Base-by-base conservation (phyloP, 2,888 invertebrate genomes). In the Eupeodes luniger region DNA sequence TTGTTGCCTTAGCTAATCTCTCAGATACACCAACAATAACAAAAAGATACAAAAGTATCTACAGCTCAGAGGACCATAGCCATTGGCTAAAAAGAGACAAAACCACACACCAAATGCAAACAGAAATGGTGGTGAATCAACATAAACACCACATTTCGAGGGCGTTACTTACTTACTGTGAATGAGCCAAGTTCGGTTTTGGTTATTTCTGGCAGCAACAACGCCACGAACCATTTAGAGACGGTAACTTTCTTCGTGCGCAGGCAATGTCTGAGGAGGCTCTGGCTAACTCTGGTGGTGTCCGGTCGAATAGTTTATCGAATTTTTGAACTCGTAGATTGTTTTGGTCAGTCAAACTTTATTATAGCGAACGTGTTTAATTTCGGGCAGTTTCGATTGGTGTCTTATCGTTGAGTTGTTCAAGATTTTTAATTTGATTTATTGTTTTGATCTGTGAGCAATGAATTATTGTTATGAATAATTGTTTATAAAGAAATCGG, bases 181-280 rank as follows among this genome's bases (percentile, higher is more conserved):
- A 87, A 87, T 84, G 83, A 27, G 64, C 61, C 83, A 70, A 49
- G 27, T 51, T 55, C 61, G 70, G 70, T 74, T 51, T 55, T 55
- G 70, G 70, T 74, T 84, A 81, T 84, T 84, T 84, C 72, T 72
- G 59, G 59, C 72, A 59, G 72, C 44, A 47, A 59, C 57, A 72
- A 61, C 4, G 10, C 84, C 47, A 67, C 84, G 67, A 51, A 11
- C 66, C 87, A 84, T 81, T 88, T 84, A 80, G 84, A 81, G 87
- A 77, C 87, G 84, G 77, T 79, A 62, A 81, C 87, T 88, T 88
- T 81, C 77, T 84, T 80, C 67, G 81, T 88, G 84, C 84, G 87
- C 87, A 81, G 72, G 84, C 84, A 88, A 88, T 88, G 87, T 74
- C 74, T 84, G 80, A 85, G 75, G 75, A 57, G 75, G 75, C 75